phyloP scores from a whole-genome alignment of 2,113 vertebrate species.

The Alaudala cheleensis region DNA sequence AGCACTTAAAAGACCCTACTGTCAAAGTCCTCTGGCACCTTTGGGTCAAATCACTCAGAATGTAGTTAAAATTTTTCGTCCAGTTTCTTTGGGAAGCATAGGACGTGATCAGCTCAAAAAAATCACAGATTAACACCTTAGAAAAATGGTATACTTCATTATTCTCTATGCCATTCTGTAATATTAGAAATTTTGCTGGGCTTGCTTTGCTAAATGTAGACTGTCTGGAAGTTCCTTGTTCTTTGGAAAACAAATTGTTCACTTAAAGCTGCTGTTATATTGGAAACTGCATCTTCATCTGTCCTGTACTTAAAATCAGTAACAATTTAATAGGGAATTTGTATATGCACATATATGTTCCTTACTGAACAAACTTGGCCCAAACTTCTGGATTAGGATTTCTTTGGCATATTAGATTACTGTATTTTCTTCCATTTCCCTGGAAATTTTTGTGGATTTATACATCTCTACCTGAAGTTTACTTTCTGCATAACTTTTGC shows the following conservation, averaged over 20 bases:
- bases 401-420: neutral
- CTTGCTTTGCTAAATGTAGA: neutral
- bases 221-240: neutral
- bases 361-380: neutral
- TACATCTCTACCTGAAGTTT: neutral
- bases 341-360: neutral
- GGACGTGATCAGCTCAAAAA: neutral
- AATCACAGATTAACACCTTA: neutral
- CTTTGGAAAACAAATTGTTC: neutral
- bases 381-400: neutral
- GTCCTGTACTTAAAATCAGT: neutral
- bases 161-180: neutral
- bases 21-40: neutral
- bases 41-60: neutral
- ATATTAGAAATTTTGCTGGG: neutral
- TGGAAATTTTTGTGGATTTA: neutral
- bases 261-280: neutral
- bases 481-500: neutral
- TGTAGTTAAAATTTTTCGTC: neutral
- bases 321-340: neutral
- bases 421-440: neutral
- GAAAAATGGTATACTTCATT: neutral
- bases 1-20: neutral
- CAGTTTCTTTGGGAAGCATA: neutral
- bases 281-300: neutral